phyloP scores from a whole-genome alignment of 2,888 invertebrate genomes.

The Pollenia griseotomentosa region DNA sequence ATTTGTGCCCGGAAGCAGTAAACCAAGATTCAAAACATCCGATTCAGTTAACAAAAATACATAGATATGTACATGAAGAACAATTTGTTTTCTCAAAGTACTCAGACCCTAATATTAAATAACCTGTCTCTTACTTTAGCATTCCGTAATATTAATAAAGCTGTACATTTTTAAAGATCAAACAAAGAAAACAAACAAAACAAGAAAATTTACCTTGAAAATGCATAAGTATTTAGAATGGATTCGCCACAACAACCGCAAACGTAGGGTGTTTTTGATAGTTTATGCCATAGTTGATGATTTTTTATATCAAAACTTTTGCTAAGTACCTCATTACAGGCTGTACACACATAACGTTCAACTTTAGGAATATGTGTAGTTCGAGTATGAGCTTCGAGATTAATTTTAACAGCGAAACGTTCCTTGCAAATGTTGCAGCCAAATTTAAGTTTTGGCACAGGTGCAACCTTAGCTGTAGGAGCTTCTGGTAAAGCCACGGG shows the following conservation, averaged over 20 bases:
- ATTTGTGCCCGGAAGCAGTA: no score
- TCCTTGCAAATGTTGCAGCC: conserved; percentile 80
- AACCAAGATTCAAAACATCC: no score
- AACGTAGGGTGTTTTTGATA: conserved; percentile 83
- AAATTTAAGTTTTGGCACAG: conserved; percentile 73
- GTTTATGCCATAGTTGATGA: conserved; percentile 85
- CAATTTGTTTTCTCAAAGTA: no score
- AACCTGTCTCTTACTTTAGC: no score
- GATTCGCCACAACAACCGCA: conserved; percentile 84
- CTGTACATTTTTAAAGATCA: no score
- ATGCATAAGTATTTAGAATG: conserved; percentile 79
- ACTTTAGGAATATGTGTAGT: conserved; percentile 79
- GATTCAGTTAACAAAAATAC: no score
- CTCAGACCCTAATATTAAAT: no score
- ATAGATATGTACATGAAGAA: no score
- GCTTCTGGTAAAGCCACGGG: background rate
- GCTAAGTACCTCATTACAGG: conserved; percentile 84
- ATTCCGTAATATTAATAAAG: no score
- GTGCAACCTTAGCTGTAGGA: conserved; percentile 6
- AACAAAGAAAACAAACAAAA: no score
- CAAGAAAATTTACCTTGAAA: conserved; percentile 74
- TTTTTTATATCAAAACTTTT: conserved; percentile 81
- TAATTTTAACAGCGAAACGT: conserved; percentile 78
- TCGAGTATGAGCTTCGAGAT: conserved; percentile 79
- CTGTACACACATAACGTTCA: conserved; percentile 84